Conservation (phyloP, 2,113 vertebrate genomes). For the Corydoras sp. region DNA sequence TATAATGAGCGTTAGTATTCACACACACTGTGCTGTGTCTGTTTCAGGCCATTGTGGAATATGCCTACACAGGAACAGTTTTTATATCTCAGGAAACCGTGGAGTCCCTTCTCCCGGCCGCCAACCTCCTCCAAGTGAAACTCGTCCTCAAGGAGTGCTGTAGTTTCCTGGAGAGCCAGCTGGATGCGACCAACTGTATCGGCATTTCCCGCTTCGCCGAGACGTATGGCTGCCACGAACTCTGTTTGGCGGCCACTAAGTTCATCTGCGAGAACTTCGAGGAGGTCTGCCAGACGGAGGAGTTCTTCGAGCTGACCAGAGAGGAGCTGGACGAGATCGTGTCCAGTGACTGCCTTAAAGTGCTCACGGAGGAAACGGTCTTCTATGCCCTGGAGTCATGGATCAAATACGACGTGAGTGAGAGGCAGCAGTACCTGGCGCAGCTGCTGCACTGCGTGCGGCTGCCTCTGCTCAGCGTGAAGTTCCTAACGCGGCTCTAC, state of each 20-base stretch:
- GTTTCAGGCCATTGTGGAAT: slow-evolving; percentile 88
- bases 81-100: slow-evolving; percentile 97
- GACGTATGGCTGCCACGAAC: slow-evolving; percentile 92
- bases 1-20: too few species aligned
- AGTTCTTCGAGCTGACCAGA: slow-evolving; percentile 91
- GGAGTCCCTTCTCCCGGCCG: slow-evolving; percentile 91
- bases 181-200: slow-evolving; percentile 95
- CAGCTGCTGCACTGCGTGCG: slow-evolving; percentile 91
- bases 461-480: slow-evolving; percentile 90
- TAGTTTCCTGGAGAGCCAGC: slow-evolving; percentile 89
- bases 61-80: slow-evolving; percentile 92
- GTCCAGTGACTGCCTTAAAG: slow-evolving; percentile 94
- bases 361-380: slow-evolving; percentile 88
- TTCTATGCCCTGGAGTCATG: slow-evolving; percentile 93
- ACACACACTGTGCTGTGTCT: not conserved
- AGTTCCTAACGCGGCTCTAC: slow-evolving; percentile 91
- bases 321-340: slow-evolving; percentile 91
- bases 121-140: slow-evolving; percentile 96
- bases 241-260: slow-evolving; percentile 87
- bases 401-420: slow-evolving; percentile 91
- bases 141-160: slow-evolving; percentile 96
- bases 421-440: slow-evolving; percentile 88
- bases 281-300: slow-evolving; percentile 91
- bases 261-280: slow-evolving; percentile 97
- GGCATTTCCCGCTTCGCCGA: slow-evolving; percentile 97